Base-by-base conservation (phyloP, 2,113 vertebrate species). In the Ochotona princeps region DNA sequence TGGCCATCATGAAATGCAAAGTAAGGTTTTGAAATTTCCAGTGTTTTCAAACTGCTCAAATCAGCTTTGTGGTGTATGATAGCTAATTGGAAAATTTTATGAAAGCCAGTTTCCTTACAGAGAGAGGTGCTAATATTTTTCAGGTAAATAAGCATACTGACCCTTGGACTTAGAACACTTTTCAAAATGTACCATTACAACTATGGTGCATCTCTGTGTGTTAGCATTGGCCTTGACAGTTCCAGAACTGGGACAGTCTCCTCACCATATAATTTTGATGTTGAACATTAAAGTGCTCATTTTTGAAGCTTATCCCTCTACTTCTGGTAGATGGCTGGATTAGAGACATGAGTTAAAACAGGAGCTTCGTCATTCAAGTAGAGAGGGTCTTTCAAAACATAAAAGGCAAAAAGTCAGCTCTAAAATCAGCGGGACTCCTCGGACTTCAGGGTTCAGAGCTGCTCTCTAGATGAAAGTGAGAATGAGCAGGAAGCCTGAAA, bases 301-400 rank as follows among this genome's bases (percentile, higher is more conserved):
- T 66, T 97, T 38, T 93, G 79, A 97, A 95, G 89, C 84, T 54
- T 47, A 74, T 87, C 51, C 82, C 1, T 89, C 44, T 74, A 90
- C 70, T 67, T 89, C 75, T 66, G 80, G 80, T 26, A 7, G 80
- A 91, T 92, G 63, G 67, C 44, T 66, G 57, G n/a, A 28, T 85
- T 75, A 67, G 20, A 93, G 79, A 83, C 63, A 44, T 80, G 66
- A 51, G 15, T 94, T 93, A 84, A 95, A 93, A 94, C 30, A 76
- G 35, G n/a, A 65, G 12, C 92, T 80, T n/a, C 65, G 82, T 89
- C 23, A 1, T 90, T 83, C 74, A 88, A 60, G 73, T 35, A 66
- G 25, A 63, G 80, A 82, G 17, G 61, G 73, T 90, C 73, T 96
- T 93, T 95, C 65, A 90, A 92, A 76, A 66, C 28, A 85, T 89